phyloP scores from a whole-genome alignment of 2,113 vertebrate species.

The Piliocolobus tephrosceles region DNA sequence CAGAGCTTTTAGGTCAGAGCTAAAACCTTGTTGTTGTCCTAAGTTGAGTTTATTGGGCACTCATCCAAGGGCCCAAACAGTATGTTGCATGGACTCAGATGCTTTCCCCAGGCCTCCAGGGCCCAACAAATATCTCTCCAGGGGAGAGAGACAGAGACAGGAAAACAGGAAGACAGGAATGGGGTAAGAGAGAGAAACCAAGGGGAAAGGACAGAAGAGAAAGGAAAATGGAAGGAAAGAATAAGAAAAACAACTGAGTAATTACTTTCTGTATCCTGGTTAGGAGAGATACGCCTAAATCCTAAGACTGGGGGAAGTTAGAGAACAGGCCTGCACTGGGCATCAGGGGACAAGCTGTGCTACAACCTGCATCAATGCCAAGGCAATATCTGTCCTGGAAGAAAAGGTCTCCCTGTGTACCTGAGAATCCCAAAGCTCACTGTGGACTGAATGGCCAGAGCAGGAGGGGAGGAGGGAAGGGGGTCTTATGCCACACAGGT shows the following conservation, averaged over 20 bases:
- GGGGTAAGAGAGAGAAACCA: background rate
- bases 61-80: background rate
- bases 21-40: background rate
- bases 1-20: background rate
- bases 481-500: background rate
- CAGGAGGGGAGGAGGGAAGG: background rate
- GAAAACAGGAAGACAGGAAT: background rate
- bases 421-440: background rate
- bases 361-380: background rate
- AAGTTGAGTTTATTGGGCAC: no score
- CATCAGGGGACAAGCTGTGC: background rate
- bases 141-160: background rate
- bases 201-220: background rate
- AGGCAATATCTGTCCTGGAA: background rate
- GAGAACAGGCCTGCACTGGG: background rate
- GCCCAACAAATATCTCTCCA: background rate
- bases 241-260: background rate
- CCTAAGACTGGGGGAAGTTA: background rate
- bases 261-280: background rate
- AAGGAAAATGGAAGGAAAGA: background rate
- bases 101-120: background rate
- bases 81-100: background rate
- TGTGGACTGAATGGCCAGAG: background rate
- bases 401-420: background rate
- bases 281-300: background rate